Evolutionary conservation across 2,113 vertebrate genomes (phyloP).

Genomic region (Vidua chalybeata): DNA sequence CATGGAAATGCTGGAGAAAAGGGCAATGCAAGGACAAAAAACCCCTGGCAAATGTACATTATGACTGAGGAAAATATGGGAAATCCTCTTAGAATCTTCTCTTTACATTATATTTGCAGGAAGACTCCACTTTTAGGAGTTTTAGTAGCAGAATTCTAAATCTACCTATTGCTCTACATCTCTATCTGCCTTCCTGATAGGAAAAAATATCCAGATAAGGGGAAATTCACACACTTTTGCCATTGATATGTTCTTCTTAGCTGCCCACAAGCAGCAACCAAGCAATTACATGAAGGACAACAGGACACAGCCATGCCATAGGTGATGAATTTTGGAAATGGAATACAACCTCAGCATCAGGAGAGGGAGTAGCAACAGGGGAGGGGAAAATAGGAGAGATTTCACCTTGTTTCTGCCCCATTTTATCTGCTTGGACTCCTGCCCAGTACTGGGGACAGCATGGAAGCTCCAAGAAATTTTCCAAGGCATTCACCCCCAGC

Average conservation of each 20-base stretch:
- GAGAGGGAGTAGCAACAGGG: background rate
- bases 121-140: background rate
- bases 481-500: background rate
- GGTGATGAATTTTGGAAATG: background rate
- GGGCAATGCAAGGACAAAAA: accelerated
- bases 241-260: background rate
- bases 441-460: background rate
- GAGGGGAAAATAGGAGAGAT: background rate
- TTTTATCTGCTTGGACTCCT: background rate
- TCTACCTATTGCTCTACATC: background rate
- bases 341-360: background rate
- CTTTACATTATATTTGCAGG: background rate
- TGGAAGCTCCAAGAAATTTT: background rate
- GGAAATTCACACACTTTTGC: background rate
- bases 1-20: background rate
- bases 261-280: background rate
- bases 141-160: background rate
- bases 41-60: background rate
- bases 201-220: background rate
- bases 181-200: background rate
- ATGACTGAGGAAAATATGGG: background rate
- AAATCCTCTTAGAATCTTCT: background rate
- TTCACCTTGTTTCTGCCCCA: background rate
- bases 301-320: accelerated
- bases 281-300: background rate